These are phyloP conservation scores for Iselma pallidipennis DNA, from an alignment of 2,888 invertebrate species.

Conservation along the genomic window DNA sequence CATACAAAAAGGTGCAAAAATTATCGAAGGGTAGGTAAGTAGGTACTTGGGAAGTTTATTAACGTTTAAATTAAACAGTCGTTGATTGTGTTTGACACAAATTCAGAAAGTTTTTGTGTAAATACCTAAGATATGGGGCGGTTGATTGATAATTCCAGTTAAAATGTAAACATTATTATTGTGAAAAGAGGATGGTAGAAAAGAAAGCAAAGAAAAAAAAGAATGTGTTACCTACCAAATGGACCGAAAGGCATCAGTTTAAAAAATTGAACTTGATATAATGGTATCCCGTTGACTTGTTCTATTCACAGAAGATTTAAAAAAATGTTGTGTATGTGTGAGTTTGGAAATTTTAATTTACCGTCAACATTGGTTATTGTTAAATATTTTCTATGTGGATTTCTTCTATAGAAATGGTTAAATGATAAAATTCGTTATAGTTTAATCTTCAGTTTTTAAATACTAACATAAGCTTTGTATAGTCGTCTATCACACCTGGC, in stretches of 20 bases:
- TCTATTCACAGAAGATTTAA: slow-evolving; percentile 6
- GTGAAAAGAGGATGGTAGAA: not conserved
- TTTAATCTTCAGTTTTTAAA: slow-evolving; percentile 43
- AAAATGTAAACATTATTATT: slow-evolving; percentile 3
- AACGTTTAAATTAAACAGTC: too few species aligned
- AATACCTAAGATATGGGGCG: too few species aligned
- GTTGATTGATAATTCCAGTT: not conserved
- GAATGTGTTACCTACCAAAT: slow-evolving; percentile 1
- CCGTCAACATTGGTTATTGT: slow-evolving; percentile 7
- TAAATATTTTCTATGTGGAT: slow-evolving; percentile 8
- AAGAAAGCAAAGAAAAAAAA: not conserved
- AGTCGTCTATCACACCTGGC: slow-evolving; percentile 46
- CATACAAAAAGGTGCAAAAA: too few species aligned
- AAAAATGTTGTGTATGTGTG: not conserved
- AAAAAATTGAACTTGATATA: slow-evolving; percentile 6
- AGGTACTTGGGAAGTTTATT: too few species aligned
- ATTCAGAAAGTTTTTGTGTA: too few species aligned
- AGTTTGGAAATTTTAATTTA: slow-evolving; percentile 8
- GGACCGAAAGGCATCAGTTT: slow-evolving; percentile 5
- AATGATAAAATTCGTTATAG: slow-evolving; percentile 48
- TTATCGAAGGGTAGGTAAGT: too few species aligned
- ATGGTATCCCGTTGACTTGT: slow-evolving; percentile 7
- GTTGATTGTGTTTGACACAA: too few species aligned
- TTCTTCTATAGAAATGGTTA: slow-evolving; percentile 11
- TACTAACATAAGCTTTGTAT: slow-evolving; percentile 39